A percentile compares a stretch with the other conserved stretches of the same genome.
These are phyloP conservation scores for Ctenopoma kingsleyae DNA, from an alignment of 2,797 vertebrate genomes.

Conservation along the genomic window DNA sequence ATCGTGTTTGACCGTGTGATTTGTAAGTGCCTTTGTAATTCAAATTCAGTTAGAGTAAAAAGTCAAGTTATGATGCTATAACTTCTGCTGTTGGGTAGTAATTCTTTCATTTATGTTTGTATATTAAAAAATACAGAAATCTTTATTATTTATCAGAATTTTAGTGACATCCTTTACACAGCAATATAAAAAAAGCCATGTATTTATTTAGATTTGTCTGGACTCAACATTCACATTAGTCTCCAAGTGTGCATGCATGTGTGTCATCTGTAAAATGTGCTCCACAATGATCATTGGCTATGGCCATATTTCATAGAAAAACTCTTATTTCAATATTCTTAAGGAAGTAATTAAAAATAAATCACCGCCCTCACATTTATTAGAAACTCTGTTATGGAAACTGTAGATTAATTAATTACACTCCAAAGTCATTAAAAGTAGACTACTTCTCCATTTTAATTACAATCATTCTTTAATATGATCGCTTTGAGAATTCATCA, in stretches of 20 bases:
- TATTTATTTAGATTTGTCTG: constrained; percentile 24
- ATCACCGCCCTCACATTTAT: constrained; percentile 78
- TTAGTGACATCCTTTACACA: too few relatives aligned
- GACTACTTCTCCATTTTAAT: constrained; percentile 71
- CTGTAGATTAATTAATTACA: constrained; percentile 75
- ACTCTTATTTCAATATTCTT: constrained; percentile 65
- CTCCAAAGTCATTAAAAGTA: constrained; percentile 80
- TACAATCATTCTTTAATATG: constrained; percentile 73
- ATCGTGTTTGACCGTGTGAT: too few relatives aligned
- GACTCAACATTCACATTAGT: not conserved
- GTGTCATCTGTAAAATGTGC: constrained; percentile 56
- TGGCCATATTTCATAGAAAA: constrained; percentile 77
- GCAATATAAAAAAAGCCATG: not conserved
- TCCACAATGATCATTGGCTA: constrained; percentile 49
- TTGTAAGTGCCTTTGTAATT: too few relatives aligned
- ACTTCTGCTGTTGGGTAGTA: too few relatives aligned
- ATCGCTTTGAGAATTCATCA: constrained; percentile 72
- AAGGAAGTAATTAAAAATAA: constrained; percentile 76
- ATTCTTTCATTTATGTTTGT: too few relatives aligned
- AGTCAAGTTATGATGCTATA: too few relatives aligned
- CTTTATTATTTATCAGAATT: not conserved
- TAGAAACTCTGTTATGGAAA: constrained; percentile 72
- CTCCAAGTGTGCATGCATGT: constrained; percentile 13
- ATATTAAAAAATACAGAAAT: not conserved
- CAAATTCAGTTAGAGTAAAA: too few relatives aligned